phyloP scores from a whole-genome alignment of 2,797 vertebrate genomes.

The Neosilurus mollespiculum region DNA sequence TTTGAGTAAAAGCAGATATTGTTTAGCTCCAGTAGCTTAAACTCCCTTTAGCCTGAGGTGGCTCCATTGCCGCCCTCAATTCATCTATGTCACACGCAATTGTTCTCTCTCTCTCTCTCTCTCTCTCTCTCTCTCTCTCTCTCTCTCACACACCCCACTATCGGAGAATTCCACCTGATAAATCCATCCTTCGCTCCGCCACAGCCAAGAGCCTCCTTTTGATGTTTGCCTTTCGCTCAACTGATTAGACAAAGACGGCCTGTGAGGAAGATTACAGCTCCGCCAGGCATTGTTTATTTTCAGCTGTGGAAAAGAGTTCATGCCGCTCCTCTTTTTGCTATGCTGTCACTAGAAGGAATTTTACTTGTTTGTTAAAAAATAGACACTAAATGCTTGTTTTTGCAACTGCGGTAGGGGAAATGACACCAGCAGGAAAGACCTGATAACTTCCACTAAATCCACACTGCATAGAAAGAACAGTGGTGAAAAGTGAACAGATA shows the following conservation, averaged over 20 bases:
- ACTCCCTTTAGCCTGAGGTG: conserved; percentile 29
- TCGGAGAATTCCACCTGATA: conserved; percentile 75
- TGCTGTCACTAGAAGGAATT: conserved; percentile 43
- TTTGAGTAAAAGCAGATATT: conserved; percentile 39
- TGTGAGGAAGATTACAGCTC: conserved; percentile 58
- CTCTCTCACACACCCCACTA: conserved; percentile 50
- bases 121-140: conserved; percentile 42
- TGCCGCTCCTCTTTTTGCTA: conserved; percentile 31
- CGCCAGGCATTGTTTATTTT: conserved; percentile 64
- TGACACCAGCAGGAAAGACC: conserved; percentile 31
- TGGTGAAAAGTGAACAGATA: conserved; percentile 42
- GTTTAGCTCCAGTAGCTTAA: conserved; percentile 22
- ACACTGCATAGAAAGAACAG: conserved; percentile 14
- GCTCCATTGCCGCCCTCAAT: background rate
- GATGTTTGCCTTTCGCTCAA: conserved; percentile 67
- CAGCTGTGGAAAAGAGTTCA: conserved; percentile 48
- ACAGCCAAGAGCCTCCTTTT: conserved; percentile 63
- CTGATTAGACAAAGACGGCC: conserved; percentile 68
- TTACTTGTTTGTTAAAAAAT: conserved; percentile 39
- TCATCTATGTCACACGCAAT: conserved; percentile 15
- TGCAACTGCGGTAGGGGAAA: conserved; percentile 44
- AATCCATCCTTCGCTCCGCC: conserved; percentile 70
- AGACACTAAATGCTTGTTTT: conserved; percentile 49
- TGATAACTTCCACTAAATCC: conserved; percentile 23
- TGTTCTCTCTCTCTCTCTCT: conserved; percentile 52